Conservation (phyloP, 2,113 vertebrate genomes). For the Ailurus styani region DNA sequence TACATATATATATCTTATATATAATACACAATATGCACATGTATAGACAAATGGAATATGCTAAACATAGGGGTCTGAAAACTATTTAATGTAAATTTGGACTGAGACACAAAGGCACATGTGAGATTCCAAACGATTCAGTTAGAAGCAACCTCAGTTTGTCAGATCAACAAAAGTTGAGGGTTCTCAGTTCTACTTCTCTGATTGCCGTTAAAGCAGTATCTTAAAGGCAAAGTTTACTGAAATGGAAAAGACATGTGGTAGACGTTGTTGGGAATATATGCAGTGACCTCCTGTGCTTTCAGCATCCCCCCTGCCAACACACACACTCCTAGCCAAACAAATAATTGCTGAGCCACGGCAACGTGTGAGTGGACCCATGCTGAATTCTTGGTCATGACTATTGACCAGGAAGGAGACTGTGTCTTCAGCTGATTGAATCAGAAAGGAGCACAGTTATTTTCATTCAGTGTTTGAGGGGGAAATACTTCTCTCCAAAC, state of each 20-base stretch:
- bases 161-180: neutral
- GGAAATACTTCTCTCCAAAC: neutral
- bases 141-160: neutral
- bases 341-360: neutral
- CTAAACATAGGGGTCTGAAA: neutral
- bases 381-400: neutral
- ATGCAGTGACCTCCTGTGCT: neutral
- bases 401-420: neutral
- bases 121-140: neutral
- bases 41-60: neutral
- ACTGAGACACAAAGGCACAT: neutral
- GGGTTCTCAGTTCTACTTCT: neutral
- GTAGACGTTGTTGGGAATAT: neutral
- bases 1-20: neutral
- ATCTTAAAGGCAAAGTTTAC: neutral
- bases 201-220: neutral
- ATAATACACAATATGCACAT: neutral
- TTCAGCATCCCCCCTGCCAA: neutral
- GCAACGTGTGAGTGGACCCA: neutral
- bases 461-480: neutral
- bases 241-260: neutral
- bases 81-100: neutral
- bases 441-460: neutral
- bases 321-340: neutral
- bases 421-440: neutral